Percentiles rank a stretch among this genome's conserved stretches.
Evolutionary conservation across 1,140 invertebrate genomes (phyloP).

Genomic region (Latrodectus geometricus): DNA sequence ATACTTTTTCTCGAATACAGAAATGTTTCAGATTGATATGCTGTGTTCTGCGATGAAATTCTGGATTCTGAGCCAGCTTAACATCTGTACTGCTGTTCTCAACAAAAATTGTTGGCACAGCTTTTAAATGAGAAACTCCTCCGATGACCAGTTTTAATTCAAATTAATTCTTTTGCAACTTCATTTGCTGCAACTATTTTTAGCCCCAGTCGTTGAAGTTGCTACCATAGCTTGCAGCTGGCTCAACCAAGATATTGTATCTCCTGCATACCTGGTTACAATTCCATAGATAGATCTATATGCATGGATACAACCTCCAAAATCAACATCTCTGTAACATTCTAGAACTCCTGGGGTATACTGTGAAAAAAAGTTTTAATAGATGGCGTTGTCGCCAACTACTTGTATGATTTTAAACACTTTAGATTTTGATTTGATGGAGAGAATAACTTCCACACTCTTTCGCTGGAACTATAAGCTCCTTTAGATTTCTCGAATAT

Average conservation of each 20-base stretch:
- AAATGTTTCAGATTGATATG: constrained; percentile 68
- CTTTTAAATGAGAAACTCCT: neutral
- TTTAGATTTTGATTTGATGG: constrained; percentile 63
- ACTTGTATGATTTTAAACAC: constrained; percentile 69
- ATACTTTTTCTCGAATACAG: constrained; percentile 67
- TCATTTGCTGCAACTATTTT: constrained; percentile 32
- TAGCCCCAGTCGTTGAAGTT: constrained; percentile 49
- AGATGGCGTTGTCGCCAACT: constrained; percentile 68
- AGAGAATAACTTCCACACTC: too few relatives aligned
- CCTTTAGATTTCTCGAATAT: too few relatives aligned
- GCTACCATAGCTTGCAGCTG: constrained; percentile 46
- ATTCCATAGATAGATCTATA: constrained; percentile 26
- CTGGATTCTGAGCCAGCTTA: constrained; percentile 67
- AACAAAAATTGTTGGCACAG: constrained; percentile 45
- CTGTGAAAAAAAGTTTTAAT: too few relatives aligned
- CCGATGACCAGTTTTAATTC: neutral
- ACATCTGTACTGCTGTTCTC: constrained; percentile 67
- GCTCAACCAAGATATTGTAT: constrained; percentile 32
- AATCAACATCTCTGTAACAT: constrained; percentile 68
- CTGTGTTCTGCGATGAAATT: constrained; percentile 68
- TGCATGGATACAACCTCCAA: constrained; percentile 65
- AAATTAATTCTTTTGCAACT: constrained; percentile 31
- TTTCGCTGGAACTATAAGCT: too few relatives aligned
- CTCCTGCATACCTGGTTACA: too few relatives aligned
- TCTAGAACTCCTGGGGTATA: too few relatives aligned